Base-by-base conservation (phyloP, 2,113 vertebrate species). In the Limnothrissa miodon region DNA sequence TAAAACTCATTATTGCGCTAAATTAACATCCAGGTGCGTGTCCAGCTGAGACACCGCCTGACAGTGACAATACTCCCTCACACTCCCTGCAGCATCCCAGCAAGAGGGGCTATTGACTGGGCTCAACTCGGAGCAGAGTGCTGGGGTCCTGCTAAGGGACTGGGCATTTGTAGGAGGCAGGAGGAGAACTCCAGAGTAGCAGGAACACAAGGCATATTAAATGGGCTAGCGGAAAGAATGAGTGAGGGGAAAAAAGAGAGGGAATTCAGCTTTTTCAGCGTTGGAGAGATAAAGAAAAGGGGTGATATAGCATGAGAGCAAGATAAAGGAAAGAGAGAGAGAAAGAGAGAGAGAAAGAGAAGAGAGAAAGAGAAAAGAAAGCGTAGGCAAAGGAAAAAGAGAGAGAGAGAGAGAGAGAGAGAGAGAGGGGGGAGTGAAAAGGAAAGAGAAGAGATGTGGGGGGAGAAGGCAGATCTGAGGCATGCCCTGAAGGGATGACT, bases 201-300 rank as follows among this genome's bases (percentile, higher is more conserved):
- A 95, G 95, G 95, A 97, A 97, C 96, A 98, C 96, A 97, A 96
- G 97, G 96, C 97, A 98, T 98, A 97, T 97, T 98, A 98, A 98
- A 98, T 97, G 96, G 95, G 95, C 95, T 95, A 95, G 96, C 95
- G 94, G 96, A 80, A 85, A 82, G 39, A 19, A 48, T 25, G 17
- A 66, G 81, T 53, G 46, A 84, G 42, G 66, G 42, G 6, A 6
- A 29, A 36, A 74, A 10, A 59, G 66, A n/a, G 33, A 36, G 66
- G 17, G 25, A 74, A 36, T 17, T 17, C 11, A 33, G 25, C n/a
- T n/a, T n/a, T n/a, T 17, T 17, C 11, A 83, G 80, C 39, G 29
- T 45, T 6, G 53, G 39, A 80, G 48, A 78, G 33, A 79, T 56
- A 33, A 81, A 70, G 70, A 53, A 78, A 78, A 21, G 48, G 80